Percentiles rank a stretch among this genome's conserved stretches.
Evolutionary conservation across 2,797 vertebrate species (phyloP).

Genomic region (Vipera ursinii): DNA sequence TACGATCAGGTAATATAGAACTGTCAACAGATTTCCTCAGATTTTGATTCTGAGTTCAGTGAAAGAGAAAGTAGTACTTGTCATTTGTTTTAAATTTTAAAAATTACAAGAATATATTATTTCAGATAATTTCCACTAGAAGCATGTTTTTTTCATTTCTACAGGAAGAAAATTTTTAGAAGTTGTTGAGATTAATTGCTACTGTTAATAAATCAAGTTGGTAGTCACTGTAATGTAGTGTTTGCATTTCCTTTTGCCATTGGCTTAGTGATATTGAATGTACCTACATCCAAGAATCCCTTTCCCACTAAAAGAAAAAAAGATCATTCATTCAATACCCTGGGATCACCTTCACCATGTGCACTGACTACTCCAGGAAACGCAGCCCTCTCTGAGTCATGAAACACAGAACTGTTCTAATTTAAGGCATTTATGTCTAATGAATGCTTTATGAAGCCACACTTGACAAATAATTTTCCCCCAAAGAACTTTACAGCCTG

Average conservation of each 20-base stretch:
- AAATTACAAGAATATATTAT: not conserved
- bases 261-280: not conserved
- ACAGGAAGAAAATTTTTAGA: not conserved
- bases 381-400: not conserved
- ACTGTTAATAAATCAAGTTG: not conserved
- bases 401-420: not conserved
- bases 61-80: not conserved
- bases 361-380: not conserved
- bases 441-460: not conserved
- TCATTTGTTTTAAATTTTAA: not conserved
- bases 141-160: not conserved
- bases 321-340: not conserved
- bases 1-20: not conserved
- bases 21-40: not conserved
- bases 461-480: constrained; percentile 29
- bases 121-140: not conserved
- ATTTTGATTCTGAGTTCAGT: not conserved
- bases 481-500: constrained; percentile 3
- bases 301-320: not conserved
- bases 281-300: not conserved
- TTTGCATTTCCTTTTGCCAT: not conserved
- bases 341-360: not conserved
- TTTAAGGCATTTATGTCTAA: not conserved
- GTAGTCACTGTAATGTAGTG: not conserved
- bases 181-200: not conserved